phyloP scores from a whole-genome alignment of 1,140 invertebrate genomes.

The Maniola jurtina region DNA sequence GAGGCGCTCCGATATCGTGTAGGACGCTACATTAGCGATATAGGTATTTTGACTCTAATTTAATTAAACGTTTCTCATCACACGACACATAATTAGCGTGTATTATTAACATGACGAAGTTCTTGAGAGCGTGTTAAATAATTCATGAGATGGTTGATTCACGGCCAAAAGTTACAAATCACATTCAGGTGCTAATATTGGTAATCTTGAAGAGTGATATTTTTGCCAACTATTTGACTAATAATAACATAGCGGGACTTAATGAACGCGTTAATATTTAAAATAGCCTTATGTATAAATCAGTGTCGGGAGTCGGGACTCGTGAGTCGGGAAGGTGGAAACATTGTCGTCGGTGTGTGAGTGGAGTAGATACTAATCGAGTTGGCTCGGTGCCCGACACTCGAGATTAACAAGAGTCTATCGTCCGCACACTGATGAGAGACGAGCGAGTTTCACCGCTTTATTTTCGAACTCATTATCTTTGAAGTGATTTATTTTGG shows the following conservation, averaged over 20 bases:
- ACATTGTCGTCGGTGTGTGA: conserved; percentile 48
- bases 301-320: conserved; percentile 24
- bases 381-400: conserved; percentile 56
- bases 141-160: conserved; percentile 58
- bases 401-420: conserved; percentile 55
- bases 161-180: conserved; percentile 49
- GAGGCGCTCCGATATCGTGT: background rate
- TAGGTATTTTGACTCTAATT: background rate
- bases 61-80: background rate
- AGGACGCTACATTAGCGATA: background rate
- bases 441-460: conserved; percentile 64
- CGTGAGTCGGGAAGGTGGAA: conserved; percentile 29
- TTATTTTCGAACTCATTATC: conserved; percentile 77
- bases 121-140: conserved; percentile 49
- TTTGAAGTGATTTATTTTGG: conserved; percentile 74
- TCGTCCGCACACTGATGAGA: conserved; percentile 59
- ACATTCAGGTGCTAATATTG: conserved; percentile 43
- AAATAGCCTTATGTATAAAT: conserved; percentile 33
- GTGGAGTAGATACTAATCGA: conserved; percentile 58
- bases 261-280: conserved; percentile 16
- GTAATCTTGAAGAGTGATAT: conserved; percentile 36
- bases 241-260: conserved; percentile 16
- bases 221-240: conserved; percentile 25
- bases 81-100: conserved; percentile 33
- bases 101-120: conserved; percentile 40